phyloP scores from a whole-genome alignment of 2,797 vertebrate species.

The Psittacula echo region DNA sequence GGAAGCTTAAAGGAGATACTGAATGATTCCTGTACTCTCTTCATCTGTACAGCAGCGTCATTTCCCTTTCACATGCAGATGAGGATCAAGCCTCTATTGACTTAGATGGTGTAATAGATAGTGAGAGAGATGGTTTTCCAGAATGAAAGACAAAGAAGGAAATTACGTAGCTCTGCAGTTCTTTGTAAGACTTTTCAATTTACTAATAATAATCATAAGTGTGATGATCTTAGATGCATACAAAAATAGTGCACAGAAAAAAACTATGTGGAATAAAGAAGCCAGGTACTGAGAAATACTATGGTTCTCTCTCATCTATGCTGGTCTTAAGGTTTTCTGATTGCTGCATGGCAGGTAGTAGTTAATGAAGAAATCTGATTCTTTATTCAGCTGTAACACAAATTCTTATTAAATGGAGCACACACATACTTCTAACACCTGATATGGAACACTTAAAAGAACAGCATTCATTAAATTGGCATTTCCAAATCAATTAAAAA shows the following conservation, averaged over 20 bases:
- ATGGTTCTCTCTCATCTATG: background rate
- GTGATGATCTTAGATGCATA: background rate
- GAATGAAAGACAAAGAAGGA: background rate
- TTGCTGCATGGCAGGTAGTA: background rate
- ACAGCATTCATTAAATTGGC: background rate
- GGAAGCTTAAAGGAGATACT: background rate
- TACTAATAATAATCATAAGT: background rate
- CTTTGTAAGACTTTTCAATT: background rate
- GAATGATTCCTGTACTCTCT: background rate
- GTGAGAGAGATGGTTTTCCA: background rate
- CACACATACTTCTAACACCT: background rate
- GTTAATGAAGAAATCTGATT: background rate
- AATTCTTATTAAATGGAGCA: background rate
- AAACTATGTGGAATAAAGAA: background rate
- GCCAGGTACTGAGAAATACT: background rate
- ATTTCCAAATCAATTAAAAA: background rate
- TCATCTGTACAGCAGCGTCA: background rate
- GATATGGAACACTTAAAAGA: background rate
- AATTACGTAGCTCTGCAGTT: background rate
- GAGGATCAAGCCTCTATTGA: background rate
- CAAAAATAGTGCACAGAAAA: background rate
- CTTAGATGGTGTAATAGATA: background rate
- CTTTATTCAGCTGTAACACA: background rate
- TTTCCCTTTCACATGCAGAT: conserved; percentile 6
- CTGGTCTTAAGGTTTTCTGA: background rate